A percentile compares a stretch with the other conserved stretches of the same genome.
phyloP scores from a whole-genome alignment of 2,113 vertebrate genomes.

The Lasiurus cinereus region DNA sequence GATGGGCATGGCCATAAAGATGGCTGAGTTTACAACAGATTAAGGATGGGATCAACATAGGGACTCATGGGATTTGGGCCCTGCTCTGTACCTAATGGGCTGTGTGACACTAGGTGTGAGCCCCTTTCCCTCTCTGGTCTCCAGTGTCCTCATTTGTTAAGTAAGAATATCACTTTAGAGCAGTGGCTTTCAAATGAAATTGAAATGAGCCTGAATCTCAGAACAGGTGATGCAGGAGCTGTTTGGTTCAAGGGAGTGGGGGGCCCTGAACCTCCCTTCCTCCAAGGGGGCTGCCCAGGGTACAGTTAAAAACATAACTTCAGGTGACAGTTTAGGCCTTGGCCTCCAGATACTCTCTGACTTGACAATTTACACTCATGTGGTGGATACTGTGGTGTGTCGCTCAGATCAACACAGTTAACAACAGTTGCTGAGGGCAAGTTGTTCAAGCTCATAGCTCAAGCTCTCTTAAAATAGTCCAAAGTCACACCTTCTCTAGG shows the following conservation, averaged over 20 bases:
- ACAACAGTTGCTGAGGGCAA: background rate
- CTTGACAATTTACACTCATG: background rate
- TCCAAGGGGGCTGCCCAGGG: background rate
- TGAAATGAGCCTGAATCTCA: background rate
- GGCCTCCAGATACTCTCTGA: background rate
- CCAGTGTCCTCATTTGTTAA: background rate
- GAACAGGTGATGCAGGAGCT: background rate
- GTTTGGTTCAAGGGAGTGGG: background rate
- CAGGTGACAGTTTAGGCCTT: background rate
- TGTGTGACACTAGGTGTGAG: background rate
- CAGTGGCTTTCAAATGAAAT: background rate
- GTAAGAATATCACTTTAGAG: background rate
- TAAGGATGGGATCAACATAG: background rate
- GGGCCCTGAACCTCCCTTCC: background rate
- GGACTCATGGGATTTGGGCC: background rate
- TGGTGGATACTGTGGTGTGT: background rate
- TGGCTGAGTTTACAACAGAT: background rate
- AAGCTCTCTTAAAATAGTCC: background rate
- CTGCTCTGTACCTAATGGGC: background rate
- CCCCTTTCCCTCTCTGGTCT: background rate
- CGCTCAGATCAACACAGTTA: background rate
- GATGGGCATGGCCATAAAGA: background rate
- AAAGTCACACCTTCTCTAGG: background rate
- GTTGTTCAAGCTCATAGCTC: background rate
- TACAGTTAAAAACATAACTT: background rate